A percentile compares a stretch with the other conserved stretches of the same genome.
Conservation (phyloP, 2,888 invertebrate species). For the Microctonus brassicae region DNA sequence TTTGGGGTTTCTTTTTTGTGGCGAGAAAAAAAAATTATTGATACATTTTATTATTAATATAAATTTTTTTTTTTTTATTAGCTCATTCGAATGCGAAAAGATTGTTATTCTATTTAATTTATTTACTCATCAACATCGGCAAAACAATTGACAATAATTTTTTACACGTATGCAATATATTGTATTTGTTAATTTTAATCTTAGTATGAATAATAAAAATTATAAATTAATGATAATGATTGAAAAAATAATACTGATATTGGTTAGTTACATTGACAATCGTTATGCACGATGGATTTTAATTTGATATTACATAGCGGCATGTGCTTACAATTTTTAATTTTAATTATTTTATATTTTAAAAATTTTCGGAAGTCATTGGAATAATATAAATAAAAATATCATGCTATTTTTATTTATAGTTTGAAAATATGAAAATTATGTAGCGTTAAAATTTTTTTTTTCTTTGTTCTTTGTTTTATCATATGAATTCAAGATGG, state of each 20-base stretch:
- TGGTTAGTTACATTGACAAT: conserved; percentile 21
- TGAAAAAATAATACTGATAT: conserved; percentile 3
- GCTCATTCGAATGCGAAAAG: conserved; percentile 25
- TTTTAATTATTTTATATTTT: too few relatives aligned
- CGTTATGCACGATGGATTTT: conserved; percentile 14
- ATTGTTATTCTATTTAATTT: too few relatives aligned
- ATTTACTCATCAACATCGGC: conserved; percentile 1
- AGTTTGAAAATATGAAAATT: background rate
- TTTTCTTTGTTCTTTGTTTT: background rate
- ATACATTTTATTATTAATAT: conserved; percentile 5
- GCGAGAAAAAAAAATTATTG: conserved; percentile 10
- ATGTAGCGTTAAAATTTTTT: background rate
- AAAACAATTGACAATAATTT: conserved; percentile 32
- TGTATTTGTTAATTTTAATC: background rate
- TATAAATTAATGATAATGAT: background rate
- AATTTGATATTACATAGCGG: background rate
- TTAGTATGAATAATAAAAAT: background rate
- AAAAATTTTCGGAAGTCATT: background rate
- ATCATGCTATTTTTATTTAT: conserved; percentile 7
- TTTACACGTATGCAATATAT: too few relatives aligned
- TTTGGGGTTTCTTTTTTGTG: too few relatives aligned
- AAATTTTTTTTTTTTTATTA: too few relatives aligned
- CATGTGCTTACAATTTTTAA: conserved; percentile 32
- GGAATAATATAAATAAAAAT: background rate
- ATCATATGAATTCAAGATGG: background rate